A percentile compares a stretch with the other conserved stretches of the same genome.
These are phyloP conservation scores for Vidua macroura DNA, from an alignment of 2,113 vertebrate species.

Conservation along the genomic window DNA sequence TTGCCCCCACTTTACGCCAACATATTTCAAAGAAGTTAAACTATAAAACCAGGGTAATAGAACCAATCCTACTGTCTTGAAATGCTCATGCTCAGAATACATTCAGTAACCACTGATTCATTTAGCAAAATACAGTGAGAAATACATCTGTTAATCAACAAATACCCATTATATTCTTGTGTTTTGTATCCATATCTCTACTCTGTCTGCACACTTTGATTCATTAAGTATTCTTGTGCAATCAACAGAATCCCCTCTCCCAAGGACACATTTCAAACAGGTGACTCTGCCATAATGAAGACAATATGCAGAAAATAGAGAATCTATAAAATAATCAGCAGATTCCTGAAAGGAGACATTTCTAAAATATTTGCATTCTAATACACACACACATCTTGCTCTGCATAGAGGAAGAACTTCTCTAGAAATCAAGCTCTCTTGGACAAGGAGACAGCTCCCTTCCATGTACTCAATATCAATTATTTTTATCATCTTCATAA, in stretches of 20 bases:
- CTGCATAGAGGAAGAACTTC: neutral
- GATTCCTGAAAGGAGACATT: neutral
- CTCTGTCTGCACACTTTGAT: neutral
- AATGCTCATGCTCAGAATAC: neutral
- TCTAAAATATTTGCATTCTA: neutral
- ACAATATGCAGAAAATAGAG: neutral
- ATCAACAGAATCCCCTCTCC: neutral
- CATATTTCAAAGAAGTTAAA: neutral
- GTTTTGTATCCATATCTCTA: neutral
- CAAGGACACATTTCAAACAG: neutral
- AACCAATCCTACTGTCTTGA: neutral
- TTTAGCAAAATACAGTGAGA: neutral
- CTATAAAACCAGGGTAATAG: neutral
- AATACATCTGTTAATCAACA: neutral
- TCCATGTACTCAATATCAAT: fast-evolving
- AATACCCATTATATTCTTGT: neutral
- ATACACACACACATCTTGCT: neutral
- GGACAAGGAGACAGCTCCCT: neutral
- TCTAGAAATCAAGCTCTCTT: neutral
- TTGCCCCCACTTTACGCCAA: neutral
- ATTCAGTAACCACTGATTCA: neutral
- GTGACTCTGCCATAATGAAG: neutral
- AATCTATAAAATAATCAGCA: neutral
- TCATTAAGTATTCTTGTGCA: neutral
- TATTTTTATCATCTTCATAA: neutral